Evolutionary conservation across 1,140 invertebrate species (phyloP).

Genomic region (Nasonia vitripennis): DNA sequence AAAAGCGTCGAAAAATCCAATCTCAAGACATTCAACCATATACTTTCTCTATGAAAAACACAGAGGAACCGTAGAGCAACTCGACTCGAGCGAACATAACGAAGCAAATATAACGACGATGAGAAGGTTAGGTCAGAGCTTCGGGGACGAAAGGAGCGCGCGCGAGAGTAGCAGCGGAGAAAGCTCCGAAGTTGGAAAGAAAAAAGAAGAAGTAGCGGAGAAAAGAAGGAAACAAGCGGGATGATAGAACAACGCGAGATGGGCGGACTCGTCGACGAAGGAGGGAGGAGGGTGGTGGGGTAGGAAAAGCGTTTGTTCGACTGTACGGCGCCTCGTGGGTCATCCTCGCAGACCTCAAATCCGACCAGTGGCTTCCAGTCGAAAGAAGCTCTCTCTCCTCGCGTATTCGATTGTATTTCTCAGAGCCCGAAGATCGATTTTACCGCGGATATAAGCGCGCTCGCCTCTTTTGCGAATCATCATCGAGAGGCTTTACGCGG

Average conservation of each 20-base stretch:
- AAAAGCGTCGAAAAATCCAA: no score
- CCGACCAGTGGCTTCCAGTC: constrained; percentile 36
- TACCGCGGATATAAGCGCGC: not conserved
- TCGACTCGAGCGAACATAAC: not conserved
- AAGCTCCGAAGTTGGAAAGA: constrained; percentile 38
- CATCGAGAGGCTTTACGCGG: not conserved
- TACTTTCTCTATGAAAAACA: no score
- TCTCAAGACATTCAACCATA: no score
- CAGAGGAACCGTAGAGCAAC: no score
- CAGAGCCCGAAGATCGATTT: not conserved
- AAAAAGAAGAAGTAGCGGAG: constrained; percentile 37
- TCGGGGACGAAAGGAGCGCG: not conserved
- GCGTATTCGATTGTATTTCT: constrained; percentile 11
- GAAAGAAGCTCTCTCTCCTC: not conserved
- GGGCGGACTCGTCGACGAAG: constrained; percentile 15
- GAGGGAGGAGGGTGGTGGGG: not conserved
- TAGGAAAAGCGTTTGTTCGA: constrained; percentile 44
- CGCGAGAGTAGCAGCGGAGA: not conserved
- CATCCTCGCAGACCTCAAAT: constrained; percentile 48
- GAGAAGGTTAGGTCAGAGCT: not conserved
- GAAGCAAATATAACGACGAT: constrained; percentile 25
- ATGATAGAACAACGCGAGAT: constrained; percentile 40
- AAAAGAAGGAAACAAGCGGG: constrained; percentile 35
- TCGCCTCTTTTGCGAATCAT: not conserved
- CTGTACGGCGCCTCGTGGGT: constrained; percentile 55